Base-by-base conservation (phyloP, 2,113 vertebrate species). In the Miniopterus natalensis region DNA sequence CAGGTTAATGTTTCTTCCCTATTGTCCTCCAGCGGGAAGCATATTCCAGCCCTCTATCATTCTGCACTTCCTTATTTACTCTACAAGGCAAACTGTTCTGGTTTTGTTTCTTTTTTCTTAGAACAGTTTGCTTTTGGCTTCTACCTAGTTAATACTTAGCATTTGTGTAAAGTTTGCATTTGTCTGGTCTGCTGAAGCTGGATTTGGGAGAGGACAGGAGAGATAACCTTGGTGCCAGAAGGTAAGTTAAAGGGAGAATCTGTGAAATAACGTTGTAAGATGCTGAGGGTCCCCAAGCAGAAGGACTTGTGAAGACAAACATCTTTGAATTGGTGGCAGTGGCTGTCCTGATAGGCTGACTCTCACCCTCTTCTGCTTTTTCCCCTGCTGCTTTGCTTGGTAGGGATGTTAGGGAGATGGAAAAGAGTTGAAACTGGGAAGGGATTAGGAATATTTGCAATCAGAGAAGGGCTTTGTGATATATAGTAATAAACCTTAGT, bases 81-180 rank as follows among this genome's bases (percentile, higher is more conserved):
- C 83, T 83, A 42, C 13, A 36, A 40, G 77, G n/a, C 23, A 87
- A 21, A 47, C 65, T 81, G n/a, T 65, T 80, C 49, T 59, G 40
- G 15, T 45, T 81, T 75, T 27, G 14, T 45, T 79, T 57, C n/a
- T 14, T 45, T 71, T 45, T 66, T 9, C 51, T 75, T 84, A 84
- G 25, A 80, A 80, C n/a, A 23, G 63, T 63, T 68, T 73, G 55
- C 13, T 42, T 90, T 95, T n/a, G 63, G 18, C 49, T 61, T 93
- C 75, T 92, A 75, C 45, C 61, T 94, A 61, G 84, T 92, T 96
- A 94, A 87, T 87, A 86, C 10, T 81, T 77, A 95, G 36, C 51
- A 17, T 70, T 84, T 81, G 31, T 66, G 31, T 71, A 75, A 92
- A 92, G 55, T 84, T 61, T n/a, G 18, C 77, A 73, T 85, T 93